A percentile compares a stretch with the other conserved stretches of the same genome.
Evolutionary conservation across 1,140 invertebrate species (phyloP).

Genomic region (Sycophila sp.): DNA sequence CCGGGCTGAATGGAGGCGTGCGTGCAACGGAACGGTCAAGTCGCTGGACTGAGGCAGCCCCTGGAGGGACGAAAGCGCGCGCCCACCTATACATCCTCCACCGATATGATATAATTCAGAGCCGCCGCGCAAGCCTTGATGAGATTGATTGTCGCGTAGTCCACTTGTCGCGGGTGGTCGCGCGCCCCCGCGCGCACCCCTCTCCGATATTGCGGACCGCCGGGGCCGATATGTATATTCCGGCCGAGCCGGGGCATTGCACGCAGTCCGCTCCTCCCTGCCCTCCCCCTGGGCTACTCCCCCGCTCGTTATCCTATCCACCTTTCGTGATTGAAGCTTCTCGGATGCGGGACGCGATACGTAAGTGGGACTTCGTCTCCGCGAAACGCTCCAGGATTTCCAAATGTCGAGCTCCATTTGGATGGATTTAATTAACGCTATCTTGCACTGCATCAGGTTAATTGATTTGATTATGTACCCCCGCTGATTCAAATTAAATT

Average conservation of each 20-base stretch:
- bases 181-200: neutral
- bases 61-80: neutral
- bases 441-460: too few relatives aligned
- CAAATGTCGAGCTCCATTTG: too few relatives aligned
- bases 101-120: constrained; percentile 19
- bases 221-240: neutral
- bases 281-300: too few relatives aligned
- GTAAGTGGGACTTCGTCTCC: too few relatives aligned
- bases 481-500: too few relatives aligned
- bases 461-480: too few relatives aligned
- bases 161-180: neutral
- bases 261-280: too few relatives aligned
- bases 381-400: too few relatives aligned
- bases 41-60: neutral
- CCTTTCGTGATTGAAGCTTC: too few relatives aligned
- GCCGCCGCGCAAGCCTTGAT: neutral
- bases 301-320: too few relatives aligned
- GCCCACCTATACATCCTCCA: neutral
- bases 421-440: too few relatives aligned
- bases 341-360: too few relatives aligned
- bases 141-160: constrained; percentile 30
- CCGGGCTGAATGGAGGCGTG: neutral
- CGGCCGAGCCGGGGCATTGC: neutral
- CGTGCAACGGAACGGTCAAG: neutral
- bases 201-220: neutral